Evolutionary conservation across 2,113 vertebrate species (phyloP).

Genomic region (Bubo scandiacus): DNA sequence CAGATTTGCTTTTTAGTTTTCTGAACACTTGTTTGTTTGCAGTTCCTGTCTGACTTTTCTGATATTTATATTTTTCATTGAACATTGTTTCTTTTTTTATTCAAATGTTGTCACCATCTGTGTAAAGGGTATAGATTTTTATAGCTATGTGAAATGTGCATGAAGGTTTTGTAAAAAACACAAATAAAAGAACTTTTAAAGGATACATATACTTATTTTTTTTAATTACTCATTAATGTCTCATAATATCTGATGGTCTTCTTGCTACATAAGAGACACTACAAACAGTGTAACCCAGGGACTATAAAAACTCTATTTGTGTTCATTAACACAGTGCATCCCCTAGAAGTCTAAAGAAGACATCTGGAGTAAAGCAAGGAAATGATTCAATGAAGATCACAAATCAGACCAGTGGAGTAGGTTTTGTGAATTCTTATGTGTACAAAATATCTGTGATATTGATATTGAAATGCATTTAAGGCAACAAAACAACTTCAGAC

Average conservation of each 20-base stretch:
- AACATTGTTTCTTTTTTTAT: neutral
- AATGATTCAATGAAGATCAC: neutral
- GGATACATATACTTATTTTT: neutral
- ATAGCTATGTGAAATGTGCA: neutral
- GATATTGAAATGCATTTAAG: neutral
- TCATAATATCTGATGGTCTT: neutral
- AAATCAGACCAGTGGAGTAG: neutral
- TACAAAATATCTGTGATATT: neutral
- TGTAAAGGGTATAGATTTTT: neutral
- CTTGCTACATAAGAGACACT: neutral
- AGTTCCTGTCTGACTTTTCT: neutral
- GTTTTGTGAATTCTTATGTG: neutral
- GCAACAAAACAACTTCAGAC: neutral
- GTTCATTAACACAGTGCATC: neutral
- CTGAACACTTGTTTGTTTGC: neutral
- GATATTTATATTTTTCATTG: neutral
- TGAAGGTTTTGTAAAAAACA: neutral
- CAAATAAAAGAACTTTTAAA: neutral
- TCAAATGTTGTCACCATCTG: neutral
- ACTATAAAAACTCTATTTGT: neutral
- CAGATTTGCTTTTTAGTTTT: neutral
- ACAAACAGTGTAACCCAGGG: neutral
- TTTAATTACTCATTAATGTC: neutral
- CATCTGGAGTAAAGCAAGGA: neutral
- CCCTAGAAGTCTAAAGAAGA: neutral